phyloP scores from a whole-genome alignment of 2,888 invertebrate species.

The Noctua comes region DNA sequence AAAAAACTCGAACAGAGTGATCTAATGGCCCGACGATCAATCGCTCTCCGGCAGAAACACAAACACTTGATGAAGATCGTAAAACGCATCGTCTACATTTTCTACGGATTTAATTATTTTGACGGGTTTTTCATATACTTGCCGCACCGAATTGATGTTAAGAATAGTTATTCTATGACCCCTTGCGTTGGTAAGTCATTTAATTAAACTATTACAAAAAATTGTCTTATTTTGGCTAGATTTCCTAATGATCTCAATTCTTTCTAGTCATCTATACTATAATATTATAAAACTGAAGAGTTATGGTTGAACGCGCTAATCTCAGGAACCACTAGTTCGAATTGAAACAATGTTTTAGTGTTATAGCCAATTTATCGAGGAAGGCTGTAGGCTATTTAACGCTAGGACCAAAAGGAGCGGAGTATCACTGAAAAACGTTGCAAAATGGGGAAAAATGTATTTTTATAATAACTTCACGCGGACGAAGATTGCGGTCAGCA shows the following conservation, averaged over 20 bases:
- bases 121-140: conserved; percentile 75
- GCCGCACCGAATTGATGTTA: conserved; percentile 74
- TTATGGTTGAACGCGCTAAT: too few relatives aligned
- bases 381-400: too few relatives aligned
- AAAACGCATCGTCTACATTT: conserved; percentile 76
- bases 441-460: too few relatives aligned
- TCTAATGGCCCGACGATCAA: conserved; percentile 63
- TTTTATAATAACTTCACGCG: too few relatives aligned
- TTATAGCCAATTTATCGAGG: too few relatives aligned
- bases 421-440: too few relatives aligned
- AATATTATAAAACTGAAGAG: too few relatives aligned
- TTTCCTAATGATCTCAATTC: neutral
- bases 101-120: conserved; percentile 72
- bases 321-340: too few relatives aligned
- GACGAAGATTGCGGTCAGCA: too few relatives aligned
- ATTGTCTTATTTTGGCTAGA: neutral
- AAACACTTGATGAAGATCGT: conserved; percentile 70
- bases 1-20: conserved; percentile 73
- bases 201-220: neutral
- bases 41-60: conserved; percentile 69
- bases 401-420: too few relatives aligned
- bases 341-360: too few relatives aligned
- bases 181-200: conserved; percentile 81
- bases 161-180: conserved; percentile 77
- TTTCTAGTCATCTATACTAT: neutral